phyloP scores from a whole-genome alignment of 2,888 invertebrate species.

The Nowickia ferox region DNA sequence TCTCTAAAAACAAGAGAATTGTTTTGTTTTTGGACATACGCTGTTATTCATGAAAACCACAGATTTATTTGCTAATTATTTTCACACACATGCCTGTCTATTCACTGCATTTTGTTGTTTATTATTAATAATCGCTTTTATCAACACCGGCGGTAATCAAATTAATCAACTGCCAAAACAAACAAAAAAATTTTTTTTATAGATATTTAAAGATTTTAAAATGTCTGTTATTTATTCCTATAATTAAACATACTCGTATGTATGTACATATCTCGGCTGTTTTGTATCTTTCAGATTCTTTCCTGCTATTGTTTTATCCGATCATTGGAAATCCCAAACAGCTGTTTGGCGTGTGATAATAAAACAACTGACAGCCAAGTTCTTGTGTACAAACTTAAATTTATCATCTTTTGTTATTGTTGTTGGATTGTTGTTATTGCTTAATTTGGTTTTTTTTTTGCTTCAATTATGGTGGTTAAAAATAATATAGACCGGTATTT shows the following conservation, averaged over 20 bases:
- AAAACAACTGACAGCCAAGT: slow-evolving; percentile 57
- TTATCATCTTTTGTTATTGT: slow-evolving; percentile 40
- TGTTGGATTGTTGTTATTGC: slow-evolving; percentile 14
- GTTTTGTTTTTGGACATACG: too few species aligned
- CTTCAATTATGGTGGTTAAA: slow-evolving; percentile 61
- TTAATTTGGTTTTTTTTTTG: slow-evolving; percentile 14
- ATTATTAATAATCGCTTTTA: too few species aligned
- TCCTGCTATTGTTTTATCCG: slow-evolving; percentile 44
- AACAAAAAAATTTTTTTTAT: background rate
- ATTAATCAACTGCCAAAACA: background rate
- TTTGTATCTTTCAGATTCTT: background rate
- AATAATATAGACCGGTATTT: slow-evolving; percentile 42
- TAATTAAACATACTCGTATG: slow-evolving; percentile 13
- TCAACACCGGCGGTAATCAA: background rate
- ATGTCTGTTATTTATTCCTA: slow-evolving; percentile 2
- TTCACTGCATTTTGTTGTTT: too few species aligned
- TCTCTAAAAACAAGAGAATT: too few species aligned
- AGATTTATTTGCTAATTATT: too few species aligned
- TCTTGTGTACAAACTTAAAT: slow-evolving; percentile 38
- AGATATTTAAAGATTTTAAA: background rate
- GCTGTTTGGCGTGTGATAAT: slow-evolving; percentile 49
- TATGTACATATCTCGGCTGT: background rate
- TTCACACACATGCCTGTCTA: too few species aligned
- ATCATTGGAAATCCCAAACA: slow-evolving; percentile 58
- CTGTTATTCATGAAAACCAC: too few species aligned